These are phyloP conservation scores for Oophaga pumilio DNA, from an alignment of 2,113 vertebrate species.

Conservation along the genomic window DNA sequence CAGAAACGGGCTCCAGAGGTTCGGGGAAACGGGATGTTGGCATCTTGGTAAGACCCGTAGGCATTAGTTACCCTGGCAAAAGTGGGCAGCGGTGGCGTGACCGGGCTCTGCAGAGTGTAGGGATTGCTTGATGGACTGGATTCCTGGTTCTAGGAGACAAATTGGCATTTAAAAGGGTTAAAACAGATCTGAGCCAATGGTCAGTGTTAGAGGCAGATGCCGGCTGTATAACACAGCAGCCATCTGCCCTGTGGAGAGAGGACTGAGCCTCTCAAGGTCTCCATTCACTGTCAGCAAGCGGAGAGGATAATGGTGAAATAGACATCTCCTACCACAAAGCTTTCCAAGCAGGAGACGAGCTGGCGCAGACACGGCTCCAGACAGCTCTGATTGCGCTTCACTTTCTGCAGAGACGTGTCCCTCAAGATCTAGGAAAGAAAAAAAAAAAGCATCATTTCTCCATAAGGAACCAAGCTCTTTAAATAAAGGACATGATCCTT, in stretches of 20 bases:
- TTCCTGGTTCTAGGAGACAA: conserved; percentile 84
- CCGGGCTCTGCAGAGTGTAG: conserved; percentile 84
- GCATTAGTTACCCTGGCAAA: conserved; percentile 93
- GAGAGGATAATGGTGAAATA: background rate
- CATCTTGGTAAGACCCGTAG: conserved; percentile 96
- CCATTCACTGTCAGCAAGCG: background rate
- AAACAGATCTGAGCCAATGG: too few relatives aligned
- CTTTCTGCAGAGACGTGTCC: conserved; percentile 96
- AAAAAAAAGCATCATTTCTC: background rate
- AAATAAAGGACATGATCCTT: background rate
- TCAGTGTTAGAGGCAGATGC: too few relatives aligned
- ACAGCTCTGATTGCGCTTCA: conserved; percentile 98
- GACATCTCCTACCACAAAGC: conserved; percentile 82
- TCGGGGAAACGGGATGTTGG: conserved; percentile 97
- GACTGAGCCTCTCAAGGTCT: background rate
- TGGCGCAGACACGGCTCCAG: conserved; percentile 96
- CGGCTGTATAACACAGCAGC: too few relatives aligned
- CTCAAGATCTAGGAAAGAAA: conserved; percentile 83
- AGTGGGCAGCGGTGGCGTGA: conserved; percentile 83
- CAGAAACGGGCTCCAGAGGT: conserved; percentile 98
- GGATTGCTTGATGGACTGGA: conserved; percentile 82
- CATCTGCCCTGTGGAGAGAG: too few relatives aligned
- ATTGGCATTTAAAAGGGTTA: conserved; percentile 11
- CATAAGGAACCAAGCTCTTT: background rate
- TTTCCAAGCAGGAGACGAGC: conserved; percentile 94